Conservation (phyloP, 2,113 vertebrate species). For the Thamnophis sirtalis region DNA sequence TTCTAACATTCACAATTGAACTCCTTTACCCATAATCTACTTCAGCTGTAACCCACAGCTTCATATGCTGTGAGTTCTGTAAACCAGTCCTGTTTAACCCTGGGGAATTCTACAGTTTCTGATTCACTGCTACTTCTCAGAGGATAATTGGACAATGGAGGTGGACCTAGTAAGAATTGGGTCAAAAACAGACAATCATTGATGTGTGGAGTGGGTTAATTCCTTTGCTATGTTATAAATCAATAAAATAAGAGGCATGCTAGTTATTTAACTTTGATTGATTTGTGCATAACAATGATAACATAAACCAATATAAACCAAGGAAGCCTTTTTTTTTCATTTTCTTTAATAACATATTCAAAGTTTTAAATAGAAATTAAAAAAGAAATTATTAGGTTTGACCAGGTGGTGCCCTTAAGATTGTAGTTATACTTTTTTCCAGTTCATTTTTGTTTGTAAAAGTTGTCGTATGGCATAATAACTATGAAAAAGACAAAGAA, state of each 20-base stretch:
- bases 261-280: neutral
- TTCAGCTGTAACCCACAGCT: too few species aligned
- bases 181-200: neutral
- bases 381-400: neutral
- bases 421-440: constrained; percentile 43
- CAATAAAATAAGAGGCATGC: neutral
- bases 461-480: constrained; percentile 43
- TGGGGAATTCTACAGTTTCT: neutral
- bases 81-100: neutral
- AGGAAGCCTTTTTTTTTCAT: too few species aligned
- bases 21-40: too few species aligned
- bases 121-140: neutral
- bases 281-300: neutral
- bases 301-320: neutral
- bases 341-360: neutral
- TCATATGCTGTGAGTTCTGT: neutral
- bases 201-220: neutral
- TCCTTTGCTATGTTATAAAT: neutral
- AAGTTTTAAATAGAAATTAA: neutral
- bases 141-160: neutral
- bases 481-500: constrained; percentile 31
- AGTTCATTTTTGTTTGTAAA: constrained; percentile 46
- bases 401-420: neutral
- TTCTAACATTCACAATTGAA: too few species aligned
- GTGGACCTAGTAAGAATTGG: neutral